A percentile compares a stretch with the other conserved stretches of the same genome.
phyloP scores from a whole-genome alignment of 2,113 vertebrate species.

The Emydocephalus ijimae region DNA sequence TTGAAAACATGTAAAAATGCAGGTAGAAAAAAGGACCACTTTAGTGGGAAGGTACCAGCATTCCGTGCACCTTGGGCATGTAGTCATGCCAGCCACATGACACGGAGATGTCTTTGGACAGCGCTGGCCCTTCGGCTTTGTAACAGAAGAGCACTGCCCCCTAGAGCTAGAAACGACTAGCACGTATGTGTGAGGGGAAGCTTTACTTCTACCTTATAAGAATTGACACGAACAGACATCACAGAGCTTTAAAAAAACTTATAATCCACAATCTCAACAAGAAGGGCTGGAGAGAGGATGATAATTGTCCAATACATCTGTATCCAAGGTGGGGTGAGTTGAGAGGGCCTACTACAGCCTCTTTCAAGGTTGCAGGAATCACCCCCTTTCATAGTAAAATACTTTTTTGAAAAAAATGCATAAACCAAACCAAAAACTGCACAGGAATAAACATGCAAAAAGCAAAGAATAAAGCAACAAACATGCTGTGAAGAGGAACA shows the following conservation, averaged over 20 bases:
- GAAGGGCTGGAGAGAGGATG: neutral
- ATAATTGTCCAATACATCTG: neutral
- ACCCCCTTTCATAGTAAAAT: neutral
- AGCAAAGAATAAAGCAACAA: neutral
- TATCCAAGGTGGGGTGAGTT: neutral
- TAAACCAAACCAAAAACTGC: neutral
- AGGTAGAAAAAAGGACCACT: no score
- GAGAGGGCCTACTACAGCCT: neutral
- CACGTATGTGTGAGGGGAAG: no score
- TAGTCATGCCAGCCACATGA: no score
- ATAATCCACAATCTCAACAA: neutral
- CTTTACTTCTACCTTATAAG: neutral
- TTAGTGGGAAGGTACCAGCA: no score
- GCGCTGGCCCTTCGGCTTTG: no score
- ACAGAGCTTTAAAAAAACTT: neutral
- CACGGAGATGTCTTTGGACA: no score
- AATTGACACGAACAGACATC: neutral
- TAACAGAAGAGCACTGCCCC: no score
- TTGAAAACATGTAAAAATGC: no score
- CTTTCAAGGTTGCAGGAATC: neutral
- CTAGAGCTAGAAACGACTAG: no score
- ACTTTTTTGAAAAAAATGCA: neutral
- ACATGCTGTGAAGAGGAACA: neutral
- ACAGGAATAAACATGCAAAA: neutral
- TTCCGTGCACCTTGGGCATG: no score